phyloP scores from a whole-genome alignment of 2,797 vertebrate species.

The Adrianichthys oophorus region DNA sequence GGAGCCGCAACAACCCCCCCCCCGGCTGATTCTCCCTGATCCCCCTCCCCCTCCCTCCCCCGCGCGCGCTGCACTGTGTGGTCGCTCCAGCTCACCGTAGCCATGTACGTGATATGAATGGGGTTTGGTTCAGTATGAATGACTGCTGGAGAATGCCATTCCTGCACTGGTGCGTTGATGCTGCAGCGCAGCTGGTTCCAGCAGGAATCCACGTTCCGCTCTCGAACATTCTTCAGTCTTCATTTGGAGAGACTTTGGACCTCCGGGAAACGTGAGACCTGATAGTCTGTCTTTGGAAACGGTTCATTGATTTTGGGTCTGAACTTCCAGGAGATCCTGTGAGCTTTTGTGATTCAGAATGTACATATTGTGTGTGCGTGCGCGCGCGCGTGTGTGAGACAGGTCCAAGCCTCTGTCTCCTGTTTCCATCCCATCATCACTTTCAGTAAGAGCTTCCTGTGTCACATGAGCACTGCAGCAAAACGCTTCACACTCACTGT shows the following conservation, averaged over 20 bases:
- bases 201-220: slow-evolving; percentile 52
- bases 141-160: slow-evolving; percentile 60
- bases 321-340: slow-evolving; percentile 46
- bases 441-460: slow-evolving; percentile 63
- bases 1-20: slow-evolving; percentile 73
- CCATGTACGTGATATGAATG: slow-evolving; percentile 74
- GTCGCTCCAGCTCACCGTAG: slow-evolving; percentile 65
- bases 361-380: slow-evolving; percentile 23
- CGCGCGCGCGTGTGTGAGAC: slow-evolving; percentile 32
- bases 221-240: slow-evolving; percentile 1
- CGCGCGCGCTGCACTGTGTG: slow-evolving; percentile 61
- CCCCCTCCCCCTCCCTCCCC: slow-evolving; percentile 54
- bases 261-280: too few species aligned
- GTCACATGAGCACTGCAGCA: slow-evolving; percentile 48
- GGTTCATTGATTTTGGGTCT: slow-evolving; percentile 51
- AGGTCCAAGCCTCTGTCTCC: slow-evolving; percentile 62
- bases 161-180: slow-evolving; percentile 55
- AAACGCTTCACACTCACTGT: slow-evolving; percentile 20
- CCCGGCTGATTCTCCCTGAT: slow-evolving; percentile 70
- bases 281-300: slow-evolving; percentile 40
- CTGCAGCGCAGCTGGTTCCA: slow-evolving; percentile 41
- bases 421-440: slow-evolving; percentile 71
- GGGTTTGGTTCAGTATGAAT: slow-evolving; percentile 70
- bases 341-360: slow-evolving; percentile 35
- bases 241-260: too few species aligned